Evolutionary conservation across 2,797 vertebrate genomes (phyloP).

Genomic region (Astyanax mexicanus): DNA sequence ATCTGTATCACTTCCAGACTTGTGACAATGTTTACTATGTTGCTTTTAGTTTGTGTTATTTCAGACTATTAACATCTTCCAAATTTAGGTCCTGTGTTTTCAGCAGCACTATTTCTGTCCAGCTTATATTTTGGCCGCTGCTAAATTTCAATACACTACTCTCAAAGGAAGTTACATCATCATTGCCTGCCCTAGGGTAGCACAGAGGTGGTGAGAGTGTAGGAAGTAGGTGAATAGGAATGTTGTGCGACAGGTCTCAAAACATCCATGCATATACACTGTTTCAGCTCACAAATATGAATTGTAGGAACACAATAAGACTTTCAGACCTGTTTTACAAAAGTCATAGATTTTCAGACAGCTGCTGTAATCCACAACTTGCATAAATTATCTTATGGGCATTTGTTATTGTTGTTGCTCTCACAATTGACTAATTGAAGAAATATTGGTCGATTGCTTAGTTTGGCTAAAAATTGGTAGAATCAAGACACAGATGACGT

Average conservation of each 20-base stretch:
- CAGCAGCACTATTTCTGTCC: constrained; percentile 18
- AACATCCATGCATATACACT: constrained; percentile 9
- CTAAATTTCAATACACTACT: constrained; percentile 3
- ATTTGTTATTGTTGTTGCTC: no score
- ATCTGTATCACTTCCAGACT: background rate
- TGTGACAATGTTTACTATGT: background rate
- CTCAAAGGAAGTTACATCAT: constrained; percentile 40
- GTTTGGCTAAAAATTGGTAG: no score
- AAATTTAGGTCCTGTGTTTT: constrained; percentile 34
- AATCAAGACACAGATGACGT: no score
- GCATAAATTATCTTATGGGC: no score
- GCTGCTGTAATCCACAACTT: no score
- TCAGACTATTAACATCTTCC: background rate
- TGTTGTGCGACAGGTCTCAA: constrained; percentile 33
- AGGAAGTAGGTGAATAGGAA: constrained; percentile 43
- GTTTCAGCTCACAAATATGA: background rate
- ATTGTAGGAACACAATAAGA: background rate
- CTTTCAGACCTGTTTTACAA: background rate
- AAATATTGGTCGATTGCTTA: no score
- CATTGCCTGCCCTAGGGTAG: constrained; percentile 22
- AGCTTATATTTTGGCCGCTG: constrained; percentile 13
- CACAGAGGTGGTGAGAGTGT: constrained; percentile 13
- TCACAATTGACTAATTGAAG: no score
- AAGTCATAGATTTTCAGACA: no score
- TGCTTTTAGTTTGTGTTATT: background rate